Base-by-base conservation (phyloP, 2,888 invertebrate species). In the Ischnura elegans region DNA sequence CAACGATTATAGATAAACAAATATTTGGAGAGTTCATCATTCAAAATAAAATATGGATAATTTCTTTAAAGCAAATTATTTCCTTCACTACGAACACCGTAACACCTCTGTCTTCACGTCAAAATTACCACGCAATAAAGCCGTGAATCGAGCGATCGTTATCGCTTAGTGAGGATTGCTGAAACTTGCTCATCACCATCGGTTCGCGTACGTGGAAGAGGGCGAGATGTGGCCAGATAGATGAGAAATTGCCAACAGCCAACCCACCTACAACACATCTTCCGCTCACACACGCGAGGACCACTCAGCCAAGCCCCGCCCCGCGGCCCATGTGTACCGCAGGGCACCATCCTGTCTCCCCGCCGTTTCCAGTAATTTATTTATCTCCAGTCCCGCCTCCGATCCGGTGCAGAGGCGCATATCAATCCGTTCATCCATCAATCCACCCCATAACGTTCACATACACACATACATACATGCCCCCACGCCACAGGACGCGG, bases 331-430 rank as follows among this genome's bases (percentile, higher is more conserved):
- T n/a, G 45, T 43, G 86, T 16, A 86, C 43, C 86, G 3, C n/a
- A 45, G n/a, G 45, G 43, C 86, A 43, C 86, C 8, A 43, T 86
- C 86, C 86, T 46, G 86, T 46, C 43, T 46, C 87, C 87, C 87
- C 61, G 42, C 29, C 55, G 51, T 25, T 36, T 43, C 90, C 90
- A 55, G 55, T 90, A 61, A 90, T 90, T 90, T 90, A 90, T 90
- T 90, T 90, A 90, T 61, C 87, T 87, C 42, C 55, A 42, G 87
- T 55, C 87, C 87, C 55, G 43, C 90, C 90, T 43, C 90, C 90
- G 90, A 90, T 90, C 90, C 90, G 45, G 43, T 51, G 90, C 90
- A 90, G 90, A 45, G 87, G 21, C 87, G 87, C 87, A 87, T 87
- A 87, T 87, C 87, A 87, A 87, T 87, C 87, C 90, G 25, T 61